Conservation (phyloP, 2,888 invertebrate species). For the Diarsia dahlii region DNA sequence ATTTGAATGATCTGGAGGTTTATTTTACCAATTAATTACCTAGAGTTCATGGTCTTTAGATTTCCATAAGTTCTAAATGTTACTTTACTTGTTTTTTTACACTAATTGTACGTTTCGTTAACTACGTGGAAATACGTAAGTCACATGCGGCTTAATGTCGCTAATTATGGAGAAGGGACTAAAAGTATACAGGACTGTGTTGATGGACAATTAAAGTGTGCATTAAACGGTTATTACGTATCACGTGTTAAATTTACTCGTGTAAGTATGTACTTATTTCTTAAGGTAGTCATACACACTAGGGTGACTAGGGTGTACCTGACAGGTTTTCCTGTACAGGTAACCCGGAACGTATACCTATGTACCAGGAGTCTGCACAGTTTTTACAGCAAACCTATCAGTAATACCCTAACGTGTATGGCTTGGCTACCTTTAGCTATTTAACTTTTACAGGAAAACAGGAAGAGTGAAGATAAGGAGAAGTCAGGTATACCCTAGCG, state of each 20-base stretch:
- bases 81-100: constrained; percentile 23
- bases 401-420: too few species aligned
- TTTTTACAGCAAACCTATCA: too few species aligned
- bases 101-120: constrained; percentile 22
- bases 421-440: too few species aligned
- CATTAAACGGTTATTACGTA: constrained; percentile 19
- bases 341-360: too few species aligned
- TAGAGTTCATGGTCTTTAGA: constrained; percentile 21
- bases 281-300: too few species aligned
- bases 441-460: too few species aligned
- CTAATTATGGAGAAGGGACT: constrained; percentile 32
- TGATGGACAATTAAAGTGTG: constrained; percentile 28
- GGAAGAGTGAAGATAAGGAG: too few species aligned
- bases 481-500: too few species aligned
- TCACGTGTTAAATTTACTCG: constrained; percentile 19
- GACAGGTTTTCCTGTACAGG: too few species aligned
- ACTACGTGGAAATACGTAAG: constrained; percentile 15
- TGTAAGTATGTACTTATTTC: neutral
- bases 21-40: neutral
- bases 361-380: too few species aligned
- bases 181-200: constrained; percentile 23
- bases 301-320: too few species aligned
- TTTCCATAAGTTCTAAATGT: constrained; percentile 5
- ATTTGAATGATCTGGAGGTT: constrained; percentile 9
- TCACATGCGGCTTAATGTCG: constrained; percentile 1